A percentile compares a stretch with the other conserved stretches of the same genome.
phyloP scores from a whole-genome alignment of 92 coral and sea anemone genomes.

The Heteractis magnifica region DNA sequence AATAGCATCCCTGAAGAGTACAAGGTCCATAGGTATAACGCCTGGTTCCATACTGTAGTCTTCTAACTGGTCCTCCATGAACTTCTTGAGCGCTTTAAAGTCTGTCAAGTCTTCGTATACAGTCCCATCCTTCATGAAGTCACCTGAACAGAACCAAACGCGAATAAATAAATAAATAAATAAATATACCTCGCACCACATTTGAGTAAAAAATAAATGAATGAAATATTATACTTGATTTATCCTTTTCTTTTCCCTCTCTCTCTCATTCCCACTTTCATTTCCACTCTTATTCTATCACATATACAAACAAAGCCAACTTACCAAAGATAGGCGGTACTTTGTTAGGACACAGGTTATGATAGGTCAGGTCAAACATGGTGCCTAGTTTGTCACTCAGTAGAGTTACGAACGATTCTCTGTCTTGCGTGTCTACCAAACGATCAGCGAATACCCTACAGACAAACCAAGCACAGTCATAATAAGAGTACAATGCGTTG shows the following conservation, averaged over 20 bases:
- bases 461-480: background rate
- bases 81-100: slow-evolving; percentile 83
- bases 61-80: slow-evolving; percentile 94
- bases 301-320: background rate
- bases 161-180: background rate
- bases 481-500: too few relatives aligned
- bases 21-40: slow-evolving; percentile 93
- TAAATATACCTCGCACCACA: background rate
- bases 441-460: slow-evolving; percentile 97
- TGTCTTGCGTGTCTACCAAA: slow-evolving; percentile 76
- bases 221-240: too few relatives aligned
- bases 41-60: slow-evolving; percentile 99
- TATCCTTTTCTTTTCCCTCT: too few relatives aligned
- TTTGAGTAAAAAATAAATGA: too few relatives aligned
- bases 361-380: slow-evolving; percentile 94
- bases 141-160: slow-evolving; percentile 54
- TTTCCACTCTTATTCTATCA: background rate
- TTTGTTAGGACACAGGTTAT: slow-evolving; percentile 95
- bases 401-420: slow-evolving; percentile 74
- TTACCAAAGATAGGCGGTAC: slow-evolving; percentile 97
- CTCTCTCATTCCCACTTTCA: background rate
- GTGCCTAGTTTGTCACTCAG: slow-evolving; percentile 96
- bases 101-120: slow-evolving; percentile 93
- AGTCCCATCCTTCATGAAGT: slow-evolving; percentile 91
- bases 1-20: slow-evolving; percentile 94